Percentiles rank a stretch among this genome's conserved stretches.
phyloP scores from a whole-genome alignment of 1,140 invertebrate genomes.

The Pomacea maculata region DNA sequence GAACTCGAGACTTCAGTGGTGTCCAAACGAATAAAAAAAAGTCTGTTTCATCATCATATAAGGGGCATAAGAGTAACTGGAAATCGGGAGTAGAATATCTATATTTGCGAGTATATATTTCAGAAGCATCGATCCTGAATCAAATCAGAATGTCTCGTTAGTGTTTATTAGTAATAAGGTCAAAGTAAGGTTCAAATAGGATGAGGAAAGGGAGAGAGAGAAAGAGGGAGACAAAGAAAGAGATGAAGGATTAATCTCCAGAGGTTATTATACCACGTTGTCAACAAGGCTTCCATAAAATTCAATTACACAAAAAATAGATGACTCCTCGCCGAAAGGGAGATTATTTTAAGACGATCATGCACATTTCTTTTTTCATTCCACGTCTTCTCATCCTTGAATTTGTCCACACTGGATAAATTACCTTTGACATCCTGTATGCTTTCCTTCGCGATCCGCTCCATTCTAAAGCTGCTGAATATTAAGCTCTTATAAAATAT shows the following conservation, averaged over 20 bases:
- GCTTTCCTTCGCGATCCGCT: no score
- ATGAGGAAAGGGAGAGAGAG: neutral
- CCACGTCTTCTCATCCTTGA: no score
- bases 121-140: neutral
- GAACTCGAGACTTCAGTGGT: no score
- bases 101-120: no score
- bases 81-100: no score
- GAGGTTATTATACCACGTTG: neutral
- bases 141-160: neutral
- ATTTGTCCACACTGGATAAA: no score
- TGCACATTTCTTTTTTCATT: no score
- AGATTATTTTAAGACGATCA: neutral
- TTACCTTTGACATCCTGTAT: no score
- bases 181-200: neutral
- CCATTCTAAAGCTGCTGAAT: no score
- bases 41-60: neutral
- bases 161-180: neutral
- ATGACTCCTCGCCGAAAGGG: neutral
- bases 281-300: neutral
- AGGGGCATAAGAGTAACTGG: neutral
- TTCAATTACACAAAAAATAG: neutral
- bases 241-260: neutral
- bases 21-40: neutral
- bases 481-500: no score
- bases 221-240: conserved; percentile 15